Conservation (phyloP, 2,888 invertebrate genomes). For the Macroteleia sp. region DNA sequence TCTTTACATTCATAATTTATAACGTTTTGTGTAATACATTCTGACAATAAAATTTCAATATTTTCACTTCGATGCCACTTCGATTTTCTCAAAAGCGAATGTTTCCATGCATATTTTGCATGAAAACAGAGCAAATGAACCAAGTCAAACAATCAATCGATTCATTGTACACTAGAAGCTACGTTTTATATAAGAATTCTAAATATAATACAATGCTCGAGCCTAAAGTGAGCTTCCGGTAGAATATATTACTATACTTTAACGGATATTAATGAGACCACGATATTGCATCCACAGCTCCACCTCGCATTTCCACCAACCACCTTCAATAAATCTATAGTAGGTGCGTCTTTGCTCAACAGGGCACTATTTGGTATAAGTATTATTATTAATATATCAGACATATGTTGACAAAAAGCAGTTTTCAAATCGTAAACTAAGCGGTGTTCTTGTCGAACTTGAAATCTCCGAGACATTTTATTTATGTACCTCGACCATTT, state of each 20-base stretch:
- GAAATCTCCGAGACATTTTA: slow-evolving; percentile 52
- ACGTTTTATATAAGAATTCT: slow-evolving; percentile 13
- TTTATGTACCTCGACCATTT: slow-evolving; percentile 25
- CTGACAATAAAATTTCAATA: too few species aligned
- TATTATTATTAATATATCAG: slow-evolving; percentile 55
- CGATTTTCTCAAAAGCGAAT: not conserved
- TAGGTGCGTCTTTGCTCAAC: too few species aligned
- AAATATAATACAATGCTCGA: slow-evolving; percentile 17
- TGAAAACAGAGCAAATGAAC: slow-evolving; percentile 22
- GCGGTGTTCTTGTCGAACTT: slow-evolving; percentile 50
- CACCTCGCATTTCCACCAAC: slow-evolving; percentile 9
- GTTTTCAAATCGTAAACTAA: slow-evolving; percentile 8
- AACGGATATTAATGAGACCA: slow-evolving; percentile 78
- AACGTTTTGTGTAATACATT: too few species aligned
- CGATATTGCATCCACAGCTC: slow-evolving; percentile 77
- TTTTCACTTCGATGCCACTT: not conserved
- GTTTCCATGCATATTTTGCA: not conserved
- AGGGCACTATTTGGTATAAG: too few species aligned
- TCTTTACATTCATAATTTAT: too few species aligned
- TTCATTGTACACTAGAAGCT: slow-evolving; percentile 10
- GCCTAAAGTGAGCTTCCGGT: slow-evolving; percentile 45
- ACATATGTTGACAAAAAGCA: slow-evolving; percentile 27
- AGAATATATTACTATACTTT: slow-evolving; percentile 68
- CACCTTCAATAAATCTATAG: too few species aligned
- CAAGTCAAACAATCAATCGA: slow-evolving; percentile 31